phyloP scores from a whole-genome alignment of 2,797 vertebrate species.

The Sylvilagus floridanus region DNA sequence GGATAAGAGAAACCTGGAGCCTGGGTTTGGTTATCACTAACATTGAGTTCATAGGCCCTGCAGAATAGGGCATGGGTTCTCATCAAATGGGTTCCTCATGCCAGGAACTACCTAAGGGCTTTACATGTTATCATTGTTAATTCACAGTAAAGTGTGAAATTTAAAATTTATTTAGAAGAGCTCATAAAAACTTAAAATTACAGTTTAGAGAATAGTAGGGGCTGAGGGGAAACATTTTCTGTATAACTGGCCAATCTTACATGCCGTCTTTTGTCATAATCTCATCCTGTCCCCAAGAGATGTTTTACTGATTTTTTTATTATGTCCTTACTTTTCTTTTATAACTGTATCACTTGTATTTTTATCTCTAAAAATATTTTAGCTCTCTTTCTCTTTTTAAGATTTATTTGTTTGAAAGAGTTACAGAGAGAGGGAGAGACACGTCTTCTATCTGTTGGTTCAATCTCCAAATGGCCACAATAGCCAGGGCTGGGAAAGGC shows the following conservation, averaged over 20 bases:
- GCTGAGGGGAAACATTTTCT: no score
- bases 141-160: background rate
- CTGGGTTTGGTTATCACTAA: background rate
- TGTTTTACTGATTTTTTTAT: slow-evolving; percentile 13
- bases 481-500: no score
- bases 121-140: background rate
- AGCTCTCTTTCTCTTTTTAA: no score
- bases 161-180: background rate
- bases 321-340: background rate
- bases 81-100: background rate
- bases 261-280: background rate
- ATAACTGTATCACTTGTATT: background rate
- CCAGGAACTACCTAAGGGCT: background rate
- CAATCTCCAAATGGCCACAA: no score
- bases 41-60: background rate
- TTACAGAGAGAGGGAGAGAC: no score
- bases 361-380: slow-evolving; percentile 19
- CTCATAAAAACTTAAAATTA: background rate
- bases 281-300: background rate
- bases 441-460: no score
- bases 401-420: no score
- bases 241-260: background rate
- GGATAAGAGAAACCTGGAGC: background rate
- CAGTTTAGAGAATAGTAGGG: background rate
- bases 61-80: background rate